phyloP scores from a whole-genome alignment of 2,797 vertebrate species.

The Diplodus sargus region DNA sequence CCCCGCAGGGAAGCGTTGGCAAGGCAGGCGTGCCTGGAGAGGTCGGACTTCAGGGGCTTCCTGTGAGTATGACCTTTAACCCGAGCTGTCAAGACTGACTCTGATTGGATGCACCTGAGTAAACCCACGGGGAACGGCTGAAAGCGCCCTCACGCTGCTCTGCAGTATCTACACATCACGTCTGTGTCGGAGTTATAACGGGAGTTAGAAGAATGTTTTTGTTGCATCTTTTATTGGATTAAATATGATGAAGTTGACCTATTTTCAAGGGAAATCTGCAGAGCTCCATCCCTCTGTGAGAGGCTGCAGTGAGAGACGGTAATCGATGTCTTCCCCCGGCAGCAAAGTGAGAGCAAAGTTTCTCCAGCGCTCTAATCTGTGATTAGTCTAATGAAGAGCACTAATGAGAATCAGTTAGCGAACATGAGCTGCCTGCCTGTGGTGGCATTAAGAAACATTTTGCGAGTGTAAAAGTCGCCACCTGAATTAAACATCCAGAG shows the following conservation, averaged over 20 bases:
- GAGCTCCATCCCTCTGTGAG: neutral
- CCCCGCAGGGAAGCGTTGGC: slow-evolving; percentile 89
- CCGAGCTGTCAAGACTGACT: slow-evolving; percentile 41
- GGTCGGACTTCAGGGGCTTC: slow-evolving; percentile 91
- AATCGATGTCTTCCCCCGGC: slow-evolving; percentile 28
- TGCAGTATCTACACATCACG: neutral
- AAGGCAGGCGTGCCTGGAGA: slow-evolving; percentile 93
- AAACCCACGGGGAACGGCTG: slow-evolving; percentile 34
- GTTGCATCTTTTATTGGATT: neutral
- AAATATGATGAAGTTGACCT: neutral
- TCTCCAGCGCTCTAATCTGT: slow-evolving; percentile 36
- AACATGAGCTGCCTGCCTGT: slow-evolving; percentile 32
- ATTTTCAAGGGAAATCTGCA: slow-evolving; percentile 7
- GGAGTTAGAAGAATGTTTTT: neutral
- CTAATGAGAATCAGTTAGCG: slow-evolving; percentile 49
- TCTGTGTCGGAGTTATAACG: neutral
- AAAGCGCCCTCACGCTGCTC: neutral
- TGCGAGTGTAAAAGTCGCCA: slow-evolving; percentile 25
- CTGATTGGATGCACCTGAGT: slow-evolving; percentile 62
- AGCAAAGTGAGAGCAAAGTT: slow-evolving; percentile 16
- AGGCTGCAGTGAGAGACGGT: neutral
- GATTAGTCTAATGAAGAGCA: slow-evolving; percentile 49
- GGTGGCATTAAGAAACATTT: slow-evolving; percentile 17
- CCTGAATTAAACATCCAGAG: slow-evolving; percentile 29
- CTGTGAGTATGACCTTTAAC: slow-evolving; percentile 88